phyloP scores from a whole-genome alignment of 1,140 invertebrate genomes.

The Caerostris darwini region DNA sequence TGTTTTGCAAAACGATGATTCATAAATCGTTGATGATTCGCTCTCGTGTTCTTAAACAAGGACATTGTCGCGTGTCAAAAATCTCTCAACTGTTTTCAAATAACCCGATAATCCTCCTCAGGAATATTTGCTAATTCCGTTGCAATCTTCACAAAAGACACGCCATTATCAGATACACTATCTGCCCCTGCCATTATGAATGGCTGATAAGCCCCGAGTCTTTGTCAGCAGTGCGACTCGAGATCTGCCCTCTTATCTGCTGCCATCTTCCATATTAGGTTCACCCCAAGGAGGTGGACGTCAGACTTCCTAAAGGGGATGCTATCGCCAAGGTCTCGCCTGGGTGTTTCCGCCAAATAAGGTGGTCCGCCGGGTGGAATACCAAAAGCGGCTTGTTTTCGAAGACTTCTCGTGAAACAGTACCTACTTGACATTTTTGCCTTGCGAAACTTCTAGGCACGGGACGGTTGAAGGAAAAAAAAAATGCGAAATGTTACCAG shows the following conservation, averaged over 20 bases:
- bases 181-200: background rate
- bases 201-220: slow-evolving; percentile 18
- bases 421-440: slow-evolving; percentile 34
- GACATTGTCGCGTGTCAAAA: background rate
- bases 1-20: no score
- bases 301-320: slow-evolving; percentile 5
- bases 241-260: slow-evolving; percentile 17
- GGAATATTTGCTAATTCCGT: background rate
- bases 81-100: background rate
- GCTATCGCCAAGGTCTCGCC: slow-evolving; percentile 23
- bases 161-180: background rate
- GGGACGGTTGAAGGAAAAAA: background rate
- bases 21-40: no score
- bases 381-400: slow-evolving; percentile 67
- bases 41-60: background rate
- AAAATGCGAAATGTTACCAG: background rate
- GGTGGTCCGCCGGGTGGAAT: slow-evolving; percentile 37
- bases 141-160: background rate
- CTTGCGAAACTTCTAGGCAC: slow-evolving; percentile 44
- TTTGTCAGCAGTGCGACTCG: slow-evolving; percentile 15
- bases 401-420: background rate
- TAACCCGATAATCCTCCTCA: background rate
- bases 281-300: background rate
- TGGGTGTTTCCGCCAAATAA: slow-evolving; percentile 48
- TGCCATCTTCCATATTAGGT: slow-evolving; percentile 55